phyloP scores from a whole-genome alignment of 2,888 invertebrate genomes.

The Carabus problematicus region DNA sequence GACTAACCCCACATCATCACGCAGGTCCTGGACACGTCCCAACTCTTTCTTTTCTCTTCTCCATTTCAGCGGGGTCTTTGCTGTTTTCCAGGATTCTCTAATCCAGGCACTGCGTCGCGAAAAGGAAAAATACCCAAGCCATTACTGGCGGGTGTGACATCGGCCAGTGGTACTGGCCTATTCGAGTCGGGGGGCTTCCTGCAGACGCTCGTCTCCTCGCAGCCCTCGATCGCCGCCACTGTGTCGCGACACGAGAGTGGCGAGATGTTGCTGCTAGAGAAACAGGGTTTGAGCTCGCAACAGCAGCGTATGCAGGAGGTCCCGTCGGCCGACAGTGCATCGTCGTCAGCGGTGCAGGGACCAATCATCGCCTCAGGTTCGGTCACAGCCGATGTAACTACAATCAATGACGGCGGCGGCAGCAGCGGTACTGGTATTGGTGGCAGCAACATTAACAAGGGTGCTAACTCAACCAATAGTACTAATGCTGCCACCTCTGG shows the following conservation, averaged over 20 bases:
- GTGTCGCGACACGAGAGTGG: conserved; percentile 63
- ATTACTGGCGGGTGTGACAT: conserved; percentile 72
- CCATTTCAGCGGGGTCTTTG: conserved; percentile 81
- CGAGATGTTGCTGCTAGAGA: conserved; percentile 77
- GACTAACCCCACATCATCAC: conserved; percentile 60
- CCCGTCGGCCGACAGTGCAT: conserved; percentile 44
- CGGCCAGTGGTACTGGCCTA: conserved; percentile 51
- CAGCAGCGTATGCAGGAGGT: conserved; percentile 71
- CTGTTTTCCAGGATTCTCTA: conserved; percentile 85
- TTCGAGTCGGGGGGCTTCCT: conserved; percentile 49
- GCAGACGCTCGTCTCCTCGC: conserved; percentile 51
- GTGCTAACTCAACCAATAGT: background rate
- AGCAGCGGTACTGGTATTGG: too few species aligned
- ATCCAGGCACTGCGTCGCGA: conserved; percentile 77
- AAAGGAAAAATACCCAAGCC: conserved; percentile 79
- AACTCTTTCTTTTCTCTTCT: conserved; percentile 62
- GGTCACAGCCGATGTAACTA: background rate
- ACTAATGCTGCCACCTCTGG: conserved; percentile 45
- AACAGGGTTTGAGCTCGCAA: conserved; percentile 79
- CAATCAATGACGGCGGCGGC: conserved; percentile 27
- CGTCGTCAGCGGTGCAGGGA: conserved; percentile 23
- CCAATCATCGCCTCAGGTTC: conserved; percentile 1
- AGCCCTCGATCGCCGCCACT: too few species aligned
- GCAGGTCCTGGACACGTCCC: conserved; percentile 60
- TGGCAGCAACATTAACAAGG: background rate